Conservation (phyloP, 2,888 invertebrate species). For the Dynastes grantii region DNA sequence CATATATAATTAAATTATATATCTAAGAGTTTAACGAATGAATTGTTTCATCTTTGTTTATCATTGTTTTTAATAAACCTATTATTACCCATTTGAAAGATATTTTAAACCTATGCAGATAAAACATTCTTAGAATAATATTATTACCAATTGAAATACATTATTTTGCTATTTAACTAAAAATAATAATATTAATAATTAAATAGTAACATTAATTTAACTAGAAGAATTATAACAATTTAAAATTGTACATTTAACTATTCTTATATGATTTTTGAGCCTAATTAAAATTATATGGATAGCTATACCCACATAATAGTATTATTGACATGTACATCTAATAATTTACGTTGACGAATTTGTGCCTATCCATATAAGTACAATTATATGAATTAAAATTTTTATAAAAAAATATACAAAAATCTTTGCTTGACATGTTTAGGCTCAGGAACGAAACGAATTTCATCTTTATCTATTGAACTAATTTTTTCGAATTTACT, state of each 20-base stretch:
- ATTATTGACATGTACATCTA: neutral
- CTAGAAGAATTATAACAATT: neutral
- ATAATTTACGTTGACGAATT: neutral
- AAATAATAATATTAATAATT: neutral
- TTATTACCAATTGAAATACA: neutral
- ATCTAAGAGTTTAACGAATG: too few species aligned
- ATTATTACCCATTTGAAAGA: neutral
- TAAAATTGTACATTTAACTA: conserved; percentile 13
- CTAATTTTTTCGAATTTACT: conserved; percentile 71
- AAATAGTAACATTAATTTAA: neutral
- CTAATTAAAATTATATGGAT: neutral
- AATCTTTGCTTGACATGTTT: conserved; percentile 2
- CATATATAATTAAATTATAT: too few species aligned
- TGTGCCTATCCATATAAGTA: neutral
- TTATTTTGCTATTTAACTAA: neutral
- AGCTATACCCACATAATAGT: neutral
- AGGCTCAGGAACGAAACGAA: conserved; percentile 11
- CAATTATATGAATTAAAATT: neutral
- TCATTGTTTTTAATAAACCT: neutral
- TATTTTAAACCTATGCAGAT: neutral
- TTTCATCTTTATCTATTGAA: conserved; percentile 1
- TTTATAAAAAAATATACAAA: neutral
- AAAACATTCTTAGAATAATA: neutral
- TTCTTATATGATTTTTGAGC: neutral
- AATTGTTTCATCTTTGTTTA: neutral